Base-by-base conservation (phyloP, 1,140 invertebrate genomes). In the Cylas formicarius region DNA sequence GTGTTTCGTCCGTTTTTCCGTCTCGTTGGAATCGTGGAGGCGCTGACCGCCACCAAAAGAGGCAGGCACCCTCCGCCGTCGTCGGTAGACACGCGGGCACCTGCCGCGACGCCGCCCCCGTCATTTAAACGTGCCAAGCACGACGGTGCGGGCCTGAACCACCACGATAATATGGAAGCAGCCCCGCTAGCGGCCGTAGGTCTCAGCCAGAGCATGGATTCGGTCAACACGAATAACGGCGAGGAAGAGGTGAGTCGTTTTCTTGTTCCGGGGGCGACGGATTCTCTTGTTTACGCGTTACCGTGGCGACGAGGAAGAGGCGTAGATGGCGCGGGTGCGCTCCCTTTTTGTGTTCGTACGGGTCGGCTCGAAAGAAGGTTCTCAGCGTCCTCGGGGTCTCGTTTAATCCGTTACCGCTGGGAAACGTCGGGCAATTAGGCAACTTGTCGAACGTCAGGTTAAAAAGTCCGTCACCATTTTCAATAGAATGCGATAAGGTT, bases 131-230 rank as follows among this genome's bases (percentile, higher is more conserved):
- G 72, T 58, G 67, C 71, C 65, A 70, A 72, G 65, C 70, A 72
- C 69, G 72, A 74, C 55, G 50, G 48, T 35, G 48, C 42, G 28
- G 44, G 50, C n/a, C n/a, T 51, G 55, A 56, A 13, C 20, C 38
- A 24, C 51, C 47, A 58, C 34, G 55, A 63, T 52, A 55, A 60
- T 50, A 66, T 66, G 64, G 64, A 66, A 62, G 70, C 68, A 66
- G 71, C 70, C 65, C 72, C 64, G 60, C 72, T 77, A 63, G n/a
- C n/a, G n/a, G 71, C 76, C 55, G 75, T 74, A 52, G 75, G 78
- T 56, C 71, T 81, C 47, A 81, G 77, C 51, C 86, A 91, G 72
- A 90, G 86, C 72, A 89, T 90, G 84, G 87, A 91, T 75, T 90
- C 86, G 58, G 87, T 91, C 66, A 90, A 89, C 72, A 90, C 86